Conservation (phyloP, 2,888 invertebrate genomes). For the Salpingus planirostris region DNA sequence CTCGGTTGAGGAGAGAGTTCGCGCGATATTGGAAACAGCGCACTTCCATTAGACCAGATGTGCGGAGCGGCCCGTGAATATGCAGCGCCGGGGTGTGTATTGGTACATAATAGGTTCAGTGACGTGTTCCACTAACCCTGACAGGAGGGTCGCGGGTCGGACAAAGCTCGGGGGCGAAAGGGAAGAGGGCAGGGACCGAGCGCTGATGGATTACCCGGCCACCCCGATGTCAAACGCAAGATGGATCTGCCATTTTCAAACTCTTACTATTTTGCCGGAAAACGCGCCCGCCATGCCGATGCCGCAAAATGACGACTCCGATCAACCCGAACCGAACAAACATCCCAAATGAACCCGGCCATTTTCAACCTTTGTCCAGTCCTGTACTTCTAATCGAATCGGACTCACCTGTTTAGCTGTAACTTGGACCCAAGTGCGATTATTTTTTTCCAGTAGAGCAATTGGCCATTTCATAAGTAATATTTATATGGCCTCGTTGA, state of each 20-base stretch:
- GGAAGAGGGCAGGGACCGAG: conserved; percentile 26
- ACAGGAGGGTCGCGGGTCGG: conserved; percentile 40
- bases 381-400: no score
- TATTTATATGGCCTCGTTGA: no score
- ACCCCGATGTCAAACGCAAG: conserved; percentile 45
- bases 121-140: conserved; percentile 46
- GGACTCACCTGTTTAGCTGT: no score
- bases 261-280: conserved; percentile 35
- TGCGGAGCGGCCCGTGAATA: conserved; percentile 32
- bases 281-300: conserved; percentile 1
- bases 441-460: no score
- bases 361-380: no score
- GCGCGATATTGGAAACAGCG: conserved; percentile 37
- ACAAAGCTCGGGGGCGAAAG: conserved; percentile 28
- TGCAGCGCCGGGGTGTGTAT: conserved; percentile 27
- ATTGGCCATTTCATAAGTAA: no score
- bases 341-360: no score
- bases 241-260: conserved; percentile 44
- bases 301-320: no score
- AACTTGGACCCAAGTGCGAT: no score
- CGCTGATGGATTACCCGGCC: conserved; percentile 42
- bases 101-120: conserved; percentile 45
- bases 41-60: conserved; percentile 41
- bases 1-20: conserved; percentile 15
- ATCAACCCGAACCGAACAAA: no score